These are phyloP conservation scores for Misgurnus mizolepis DNA, from an alignment of 2,113 vertebrate genomes.

Conservation along the genomic window DNA sequence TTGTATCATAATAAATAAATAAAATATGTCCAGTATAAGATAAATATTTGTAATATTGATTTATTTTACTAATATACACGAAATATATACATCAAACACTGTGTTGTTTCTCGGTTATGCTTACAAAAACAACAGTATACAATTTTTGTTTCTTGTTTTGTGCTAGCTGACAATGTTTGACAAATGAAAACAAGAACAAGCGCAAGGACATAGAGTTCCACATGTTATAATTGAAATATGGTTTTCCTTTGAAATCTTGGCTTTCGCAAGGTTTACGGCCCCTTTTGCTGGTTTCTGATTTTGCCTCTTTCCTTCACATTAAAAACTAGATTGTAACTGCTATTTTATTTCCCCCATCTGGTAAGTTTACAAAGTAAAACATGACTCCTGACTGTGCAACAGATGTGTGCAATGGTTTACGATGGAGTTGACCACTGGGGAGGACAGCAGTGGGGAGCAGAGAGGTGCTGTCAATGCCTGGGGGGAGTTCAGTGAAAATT, in stretches of 20 bases:
- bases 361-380: conserved; percentile 74
- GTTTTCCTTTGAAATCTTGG: conserved; percentile 52
- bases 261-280: conserved; percentile 49
- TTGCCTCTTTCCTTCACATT: conserved; percentile 64
- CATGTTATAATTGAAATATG: conserved; percentile 45
- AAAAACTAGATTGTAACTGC: conserved; percentile 66
- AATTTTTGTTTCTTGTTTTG: neutral
- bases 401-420: conserved; percentile 76
- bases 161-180: conserved; percentile 36
- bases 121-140: neutral
- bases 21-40: too few species aligned
- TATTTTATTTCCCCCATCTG: conserved; percentile 73
- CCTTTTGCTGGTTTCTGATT: conserved; percentile 56
- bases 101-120: neutral
- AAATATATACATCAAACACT: neutral
- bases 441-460: conserved; percentile 47
- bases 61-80: too few species aligned
- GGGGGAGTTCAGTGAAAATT: conserved; percentile 54
- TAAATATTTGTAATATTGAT: too few species aligned
- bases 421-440: conserved; percentile 64
- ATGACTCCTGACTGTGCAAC: conserved; percentile 72
- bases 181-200: conserved; percentile 37
- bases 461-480: conserved; percentile 55
- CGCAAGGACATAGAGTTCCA: conserved; percentile 10
- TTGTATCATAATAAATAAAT: too few species aligned